phyloP scores from a whole-genome alignment of 2,888 invertebrate genomes.

The Dynastes tityus region DNA sequence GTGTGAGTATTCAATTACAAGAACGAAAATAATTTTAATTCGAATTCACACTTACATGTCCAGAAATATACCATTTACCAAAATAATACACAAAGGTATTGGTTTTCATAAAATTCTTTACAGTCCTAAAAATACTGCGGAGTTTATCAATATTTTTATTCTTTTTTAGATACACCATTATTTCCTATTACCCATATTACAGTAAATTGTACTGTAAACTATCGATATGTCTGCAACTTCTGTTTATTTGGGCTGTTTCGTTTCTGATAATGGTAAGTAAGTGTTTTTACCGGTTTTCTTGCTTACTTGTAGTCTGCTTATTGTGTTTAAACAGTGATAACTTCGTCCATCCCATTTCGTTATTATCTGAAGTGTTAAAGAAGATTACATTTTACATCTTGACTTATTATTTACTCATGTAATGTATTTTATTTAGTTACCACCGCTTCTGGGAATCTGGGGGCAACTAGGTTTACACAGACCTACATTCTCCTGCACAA shows the following conservation, averaged over 20 bases:
- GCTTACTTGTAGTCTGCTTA: not conserved
- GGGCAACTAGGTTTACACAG: constrained; percentile 86
- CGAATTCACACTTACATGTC: no score
- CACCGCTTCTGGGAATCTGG: constrained; percentile 87
- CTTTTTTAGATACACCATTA: constrained; percentile 84
- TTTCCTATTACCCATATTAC: constrained; percentile 87
- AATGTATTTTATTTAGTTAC: constrained; percentile 73
- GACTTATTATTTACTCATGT: not conserved
- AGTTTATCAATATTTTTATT: not conserved
- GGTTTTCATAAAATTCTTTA: no score
- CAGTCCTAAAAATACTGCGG: no score
- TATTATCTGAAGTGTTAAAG: not conserved
- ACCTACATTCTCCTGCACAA: constrained; percentile 91
- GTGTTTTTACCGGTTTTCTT: no score
- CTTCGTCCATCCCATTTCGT: not conserved
- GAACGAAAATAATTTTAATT: no score
- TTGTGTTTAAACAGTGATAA: constrained; percentile 31
- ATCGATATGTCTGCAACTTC: constrained; percentile 84
- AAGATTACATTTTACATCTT: not conserved
- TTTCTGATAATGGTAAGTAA: constrained; percentile 78
- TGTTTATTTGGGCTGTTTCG: constrained; percentile 86
- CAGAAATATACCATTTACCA: no score
- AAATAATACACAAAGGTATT: no score
- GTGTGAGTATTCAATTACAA: no score
- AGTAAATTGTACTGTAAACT: constrained; percentile 82